These are phyloP conservation scores for Caenorhabditis tropicalis DNA, from an alignment of 1,140 invertebrate genomes.

Conservation along the genomic window DNA sequence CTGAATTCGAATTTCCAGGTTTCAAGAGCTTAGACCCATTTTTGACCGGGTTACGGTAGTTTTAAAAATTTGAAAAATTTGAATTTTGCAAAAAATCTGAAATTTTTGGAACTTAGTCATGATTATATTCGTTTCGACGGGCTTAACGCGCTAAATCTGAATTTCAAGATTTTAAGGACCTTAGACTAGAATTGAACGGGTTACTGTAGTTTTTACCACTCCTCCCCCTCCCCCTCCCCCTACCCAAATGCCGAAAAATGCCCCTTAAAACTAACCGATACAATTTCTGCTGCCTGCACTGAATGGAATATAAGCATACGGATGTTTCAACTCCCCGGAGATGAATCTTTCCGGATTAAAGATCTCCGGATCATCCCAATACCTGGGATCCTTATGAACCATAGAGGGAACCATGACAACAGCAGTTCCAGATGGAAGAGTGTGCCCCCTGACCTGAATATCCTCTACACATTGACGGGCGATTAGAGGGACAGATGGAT, in stretches of 20 bases:
- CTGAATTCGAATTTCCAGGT: no score
- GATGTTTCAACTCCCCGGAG: constrained; percentile 79
- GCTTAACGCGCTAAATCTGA: no score
- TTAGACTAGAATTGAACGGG: no score
- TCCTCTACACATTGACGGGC: constrained; percentile 80
- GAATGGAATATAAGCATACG: constrained; percentile 73
- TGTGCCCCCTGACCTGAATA: constrained; percentile 76
- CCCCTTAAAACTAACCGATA: constrained; percentile 71
- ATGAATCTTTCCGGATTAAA: constrained; percentile 92
- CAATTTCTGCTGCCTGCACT: constrained; percentile 74
- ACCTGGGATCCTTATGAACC: constrained; percentile 80
- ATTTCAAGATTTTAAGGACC: no score
- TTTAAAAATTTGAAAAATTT: no score
- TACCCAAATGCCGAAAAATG: neutral
- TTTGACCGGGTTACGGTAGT: no score
- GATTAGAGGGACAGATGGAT: constrained; percentile 77
- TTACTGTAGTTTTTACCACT: no score
- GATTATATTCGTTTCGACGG: no score
- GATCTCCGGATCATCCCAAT: constrained; percentile 83
- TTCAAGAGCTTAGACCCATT: no score
- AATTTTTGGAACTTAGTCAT: no score
- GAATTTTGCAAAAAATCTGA: no score
- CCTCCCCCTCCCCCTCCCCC: no score
- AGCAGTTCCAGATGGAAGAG: constrained; percentile 78
- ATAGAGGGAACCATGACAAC: constrained; percentile 78